Conservation (phyloP, 2,888 invertebrate genomes). For the Dynastes maya region DNA sequence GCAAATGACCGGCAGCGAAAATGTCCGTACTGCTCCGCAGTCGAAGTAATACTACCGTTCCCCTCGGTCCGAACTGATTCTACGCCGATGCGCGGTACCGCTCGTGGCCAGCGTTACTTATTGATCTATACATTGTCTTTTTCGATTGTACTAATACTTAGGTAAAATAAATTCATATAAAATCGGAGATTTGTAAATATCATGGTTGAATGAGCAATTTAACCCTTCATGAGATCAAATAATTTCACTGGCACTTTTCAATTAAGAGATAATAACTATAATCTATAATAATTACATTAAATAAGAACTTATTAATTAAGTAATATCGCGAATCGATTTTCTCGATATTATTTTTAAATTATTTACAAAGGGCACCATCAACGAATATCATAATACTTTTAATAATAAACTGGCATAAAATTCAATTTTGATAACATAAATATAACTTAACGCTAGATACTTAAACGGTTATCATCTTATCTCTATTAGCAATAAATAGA, state of each 20-base stretch:
- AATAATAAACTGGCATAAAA: slow-evolving; percentile 13
- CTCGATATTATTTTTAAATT: neutral
- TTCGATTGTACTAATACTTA: no score
- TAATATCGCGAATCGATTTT: neutral
- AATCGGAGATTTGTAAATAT: neutral
- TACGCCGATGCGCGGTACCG: no score
- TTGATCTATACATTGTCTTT: no score
- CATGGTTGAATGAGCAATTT: neutral
- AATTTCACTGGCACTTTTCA: slow-evolving; percentile 5
- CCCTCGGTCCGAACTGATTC: no score
- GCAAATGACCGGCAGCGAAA: no score
- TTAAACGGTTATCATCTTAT: slow-evolving; percentile 15
- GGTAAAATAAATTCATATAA: no score
- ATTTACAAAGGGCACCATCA: slow-evolving; percentile 10
- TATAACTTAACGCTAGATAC: slow-evolving; percentile 28
- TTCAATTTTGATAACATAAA: slow-evolving; percentile 28
- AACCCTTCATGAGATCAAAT: slow-evolving; percentile 24
- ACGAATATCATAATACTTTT: slow-evolving; percentile 9
- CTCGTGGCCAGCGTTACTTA: no score
- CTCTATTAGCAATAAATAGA: slow-evolving; percentile 14
- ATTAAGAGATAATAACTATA: neutral
- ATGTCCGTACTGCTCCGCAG: no score
- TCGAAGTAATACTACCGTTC: no score
- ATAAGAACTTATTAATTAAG: no score
- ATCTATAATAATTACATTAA: neutral